These are phyloP conservation scores for Dasysyrphus albostriatus DNA, from an alignment of 2,888 invertebrate species.

Conservation along the genomic window DNA sequence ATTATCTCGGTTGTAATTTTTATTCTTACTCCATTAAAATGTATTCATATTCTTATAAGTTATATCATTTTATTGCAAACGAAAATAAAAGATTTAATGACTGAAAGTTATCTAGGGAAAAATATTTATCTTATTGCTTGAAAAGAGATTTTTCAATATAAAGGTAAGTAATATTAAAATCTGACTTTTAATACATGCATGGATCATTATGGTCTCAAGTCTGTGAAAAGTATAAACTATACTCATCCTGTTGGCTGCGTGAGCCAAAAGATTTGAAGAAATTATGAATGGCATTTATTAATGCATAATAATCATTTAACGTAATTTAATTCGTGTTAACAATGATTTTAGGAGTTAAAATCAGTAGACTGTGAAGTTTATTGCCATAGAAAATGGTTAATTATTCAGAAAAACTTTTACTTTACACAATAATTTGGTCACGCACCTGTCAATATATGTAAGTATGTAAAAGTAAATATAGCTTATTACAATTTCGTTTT, in stretches of 20 bases:
- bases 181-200: not conserved
- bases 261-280: not conserved
- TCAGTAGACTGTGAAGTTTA: constrained; percentile 53
- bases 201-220: not conserved
- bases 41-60: not conserved
- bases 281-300: not conserved
- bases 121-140: not conserved
- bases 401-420: constrained; percentile 61
- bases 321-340: not conserved
- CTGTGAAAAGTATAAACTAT: not conserved
- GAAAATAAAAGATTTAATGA: not conserved
- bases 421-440: constrained; percentile 51
- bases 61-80: not conserved
- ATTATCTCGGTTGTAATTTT: not conserved
- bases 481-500: constrained; percentile 5
- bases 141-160: not conserved
- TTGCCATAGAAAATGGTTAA: constrained; percentile 50
- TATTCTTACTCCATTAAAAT: not conserved
- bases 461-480: not conserved
- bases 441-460: constrained; percentile 44
- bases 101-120: not conserved
- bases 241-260: not conserved
- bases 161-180: not conserved
- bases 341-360: constrained; percentile 1
- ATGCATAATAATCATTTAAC: not conserved